Base-by-base conservation (phyloP, 2,113 vertebrate genomes). In the Chrysochloris asiatica region DNA sequence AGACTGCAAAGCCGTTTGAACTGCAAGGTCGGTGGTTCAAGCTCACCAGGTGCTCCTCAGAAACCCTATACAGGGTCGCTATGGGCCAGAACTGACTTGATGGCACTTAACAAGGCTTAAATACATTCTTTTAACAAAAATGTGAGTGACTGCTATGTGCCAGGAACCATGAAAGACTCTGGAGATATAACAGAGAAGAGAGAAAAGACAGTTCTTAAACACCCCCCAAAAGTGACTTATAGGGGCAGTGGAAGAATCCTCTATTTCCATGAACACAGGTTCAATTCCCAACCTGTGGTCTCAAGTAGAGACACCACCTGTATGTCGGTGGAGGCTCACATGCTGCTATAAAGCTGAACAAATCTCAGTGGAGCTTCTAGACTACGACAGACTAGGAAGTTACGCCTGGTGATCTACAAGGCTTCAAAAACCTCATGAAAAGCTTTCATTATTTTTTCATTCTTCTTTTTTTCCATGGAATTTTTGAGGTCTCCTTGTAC, bases 91-190 rank as follows among this genome's bases (percentile, higher is more conserved):
- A n/a, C n/a, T n/a, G n/a, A n/a, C n/a, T n/a, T n/a, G n/a, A n/a
- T n/a, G n/a, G n/a, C n/a, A n/a, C n/a, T n/a, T n/a, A n/a, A 24
- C 0, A 13, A 76, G 76, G 28, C 28, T 82, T 8, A 12, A 4
- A 1, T 47, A 36, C 54, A 61, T 59, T 61, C 19, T 45, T 26
- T 38, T 19, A 33, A 50, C 54, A 71, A 28, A 56, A 38, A 41
- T 36, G 6, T 13, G 10, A 13, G 36, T 30, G 19, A 6, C 9
- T 8, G 3, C 21, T 11, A 5, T 0, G 17, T 45, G 76, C 36
- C 59, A 38, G 86, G 71, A 28, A 38, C 38, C 10, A 6, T 3
- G 33, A 22, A 54, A 81, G 33, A 11, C 3, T 1, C 10, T 30
- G 13, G 67, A 41, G 86, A 30, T 24, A 17, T 0, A 28, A 38